phyloP scores from a whole-genome alignment of 2,113 vertebrate species.

The Pao palembangensis region DNA sequence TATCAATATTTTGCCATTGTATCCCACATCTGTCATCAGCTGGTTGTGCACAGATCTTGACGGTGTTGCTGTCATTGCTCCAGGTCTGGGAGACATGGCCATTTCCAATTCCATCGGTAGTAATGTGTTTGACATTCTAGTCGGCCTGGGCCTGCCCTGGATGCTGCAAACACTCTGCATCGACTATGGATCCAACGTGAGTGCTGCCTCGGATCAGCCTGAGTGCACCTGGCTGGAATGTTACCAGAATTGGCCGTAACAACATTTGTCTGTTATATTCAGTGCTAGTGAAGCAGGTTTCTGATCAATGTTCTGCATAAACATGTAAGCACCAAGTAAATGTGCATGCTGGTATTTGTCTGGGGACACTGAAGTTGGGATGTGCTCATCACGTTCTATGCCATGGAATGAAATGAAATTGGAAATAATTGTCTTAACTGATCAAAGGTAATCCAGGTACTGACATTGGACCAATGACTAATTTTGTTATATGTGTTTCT shows the following conservation, averaged over 20 bases:
- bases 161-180: conserved; percentile 88
- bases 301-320: not conserved
- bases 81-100: conserved; percentile 95
- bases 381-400: not conserved
- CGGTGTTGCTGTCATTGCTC: conserved; percentile 29
- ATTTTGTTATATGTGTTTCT: conserved; percentile 23
- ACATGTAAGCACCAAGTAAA: too few species aligned
- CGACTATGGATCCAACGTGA: conserved; percentile 89
- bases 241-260: conserved; percentile 17
- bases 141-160: conserved; percentile 94
- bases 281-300: not conserved
- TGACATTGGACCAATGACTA: not conserved
- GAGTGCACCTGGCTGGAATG: conserved; percentile 6
- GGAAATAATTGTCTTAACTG: too few species aligned
- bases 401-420: too few species aligned
- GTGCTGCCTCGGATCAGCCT: conserved; percentile 40
- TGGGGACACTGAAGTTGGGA: not conserved
- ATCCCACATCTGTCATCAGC: not conserved
- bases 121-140: conserved; percentile 94
- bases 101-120: conserved; percentile 95
- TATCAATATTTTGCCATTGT: not conserved
- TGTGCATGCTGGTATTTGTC: not conserved
- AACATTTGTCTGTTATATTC: conserved; percentile 5
- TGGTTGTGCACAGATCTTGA: conserved; percentile 17
- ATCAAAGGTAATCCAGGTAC: too few species aligned